These are phyloP conservation scores for Malthinus seriepunctatus DNA, from an alignment of 2,888 invertebrate species.

Conservation along the genomic window DNA sequence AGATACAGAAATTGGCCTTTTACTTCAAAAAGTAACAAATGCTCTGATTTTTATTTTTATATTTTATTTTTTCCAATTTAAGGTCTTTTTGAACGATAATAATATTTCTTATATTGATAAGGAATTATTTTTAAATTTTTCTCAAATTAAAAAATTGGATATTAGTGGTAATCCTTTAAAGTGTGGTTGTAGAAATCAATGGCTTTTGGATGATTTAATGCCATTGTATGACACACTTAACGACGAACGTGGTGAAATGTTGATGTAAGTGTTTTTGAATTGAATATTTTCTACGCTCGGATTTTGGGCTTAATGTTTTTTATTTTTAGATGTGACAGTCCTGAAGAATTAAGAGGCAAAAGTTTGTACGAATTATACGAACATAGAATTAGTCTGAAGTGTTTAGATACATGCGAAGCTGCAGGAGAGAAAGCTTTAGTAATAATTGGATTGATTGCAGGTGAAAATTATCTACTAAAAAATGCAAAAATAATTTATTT, in stretches of 20 bases:
- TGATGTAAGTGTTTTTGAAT: not conserved
- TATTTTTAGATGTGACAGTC: not conserved
- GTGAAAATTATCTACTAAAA: not conserved
- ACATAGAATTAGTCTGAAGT: not conserved
- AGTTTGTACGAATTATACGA: not conserved
- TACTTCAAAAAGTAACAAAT: not conserved
- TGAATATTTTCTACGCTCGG: not conserved
- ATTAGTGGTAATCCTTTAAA: constrained; percentile 73
- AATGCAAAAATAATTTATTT: not conserved
- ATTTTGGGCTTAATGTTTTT: not conserved
- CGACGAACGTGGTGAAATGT: constrained; percentile 46
- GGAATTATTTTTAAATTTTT: constrained; percentile 68
- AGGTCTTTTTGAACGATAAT: constrained; percentile 75
- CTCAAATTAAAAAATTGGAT: constrained; percentile 63
- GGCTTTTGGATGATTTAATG: constrained; percentile 68
- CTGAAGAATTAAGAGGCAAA: not conserved
- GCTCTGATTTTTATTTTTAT: not conserved
- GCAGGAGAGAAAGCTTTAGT: not conserved
- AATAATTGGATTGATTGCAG: not conserved
- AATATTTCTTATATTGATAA: constrained; percentile 66
- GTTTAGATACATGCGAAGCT: not conserved
- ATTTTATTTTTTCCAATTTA: constrained; percentile 35
- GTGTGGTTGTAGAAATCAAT: constrained; percentile 78
- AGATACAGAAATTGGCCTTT: not conserved
- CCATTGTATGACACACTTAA: constrained; percentile 56